Percentiles rank a stretch among this genome's conserved stretches.
phyloP scores from a whole-genome alignment of 2,797 vertebrate species.

The Selene dorsalis region DNA sequence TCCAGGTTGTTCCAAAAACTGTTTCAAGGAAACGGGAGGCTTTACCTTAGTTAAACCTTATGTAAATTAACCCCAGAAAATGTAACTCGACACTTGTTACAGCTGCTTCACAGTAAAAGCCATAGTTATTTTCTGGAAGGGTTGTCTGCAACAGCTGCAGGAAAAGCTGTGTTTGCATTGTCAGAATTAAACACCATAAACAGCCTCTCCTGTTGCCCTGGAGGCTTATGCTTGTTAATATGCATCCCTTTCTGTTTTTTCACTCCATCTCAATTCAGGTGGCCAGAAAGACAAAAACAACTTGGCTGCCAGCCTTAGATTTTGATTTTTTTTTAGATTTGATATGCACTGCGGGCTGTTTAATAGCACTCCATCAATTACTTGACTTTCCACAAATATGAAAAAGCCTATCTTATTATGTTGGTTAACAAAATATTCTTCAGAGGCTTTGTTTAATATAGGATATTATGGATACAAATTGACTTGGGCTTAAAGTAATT shows the following conservation, averaged over 20 bases:
- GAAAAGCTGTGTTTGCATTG: conserved; percentile 26
- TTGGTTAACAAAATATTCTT: conserved; percentile 16
- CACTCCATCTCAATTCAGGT: background rate
- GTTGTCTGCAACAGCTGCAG: conserved; percentile 40
- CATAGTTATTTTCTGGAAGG: conserved; percentile 3
- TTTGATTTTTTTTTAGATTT: background rate
- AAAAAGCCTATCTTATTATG: conserved; percentile 26
- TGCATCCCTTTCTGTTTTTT: conserved; percentile 10
- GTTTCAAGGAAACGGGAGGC: background rate
- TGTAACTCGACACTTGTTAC: conserved; percentile 14
- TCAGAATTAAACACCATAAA: conserved; percentile 22
- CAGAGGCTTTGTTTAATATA: conserved; percentile 20
- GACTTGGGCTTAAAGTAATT: conserved; percentile 32
- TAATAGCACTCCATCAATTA: background rate
- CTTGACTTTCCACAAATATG: conserved; percentile 17
- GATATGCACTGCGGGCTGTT: background rate
- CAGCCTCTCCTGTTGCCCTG: conserved; percentile 11
- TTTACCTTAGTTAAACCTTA: conserved; percentile 10
- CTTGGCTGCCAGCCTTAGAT: no score
- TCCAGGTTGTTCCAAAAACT: no score
- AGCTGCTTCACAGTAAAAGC: conserved; percentile 27
- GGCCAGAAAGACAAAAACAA: background rate
- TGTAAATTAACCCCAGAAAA: background rate
- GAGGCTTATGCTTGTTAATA: conserved; percentile 26
- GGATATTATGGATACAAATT: conserved; percentile 35